Evolutionary conservation across 2,888 invertebrate species (phyloP).

Genomic region (Penaeus monodon): DNA sequence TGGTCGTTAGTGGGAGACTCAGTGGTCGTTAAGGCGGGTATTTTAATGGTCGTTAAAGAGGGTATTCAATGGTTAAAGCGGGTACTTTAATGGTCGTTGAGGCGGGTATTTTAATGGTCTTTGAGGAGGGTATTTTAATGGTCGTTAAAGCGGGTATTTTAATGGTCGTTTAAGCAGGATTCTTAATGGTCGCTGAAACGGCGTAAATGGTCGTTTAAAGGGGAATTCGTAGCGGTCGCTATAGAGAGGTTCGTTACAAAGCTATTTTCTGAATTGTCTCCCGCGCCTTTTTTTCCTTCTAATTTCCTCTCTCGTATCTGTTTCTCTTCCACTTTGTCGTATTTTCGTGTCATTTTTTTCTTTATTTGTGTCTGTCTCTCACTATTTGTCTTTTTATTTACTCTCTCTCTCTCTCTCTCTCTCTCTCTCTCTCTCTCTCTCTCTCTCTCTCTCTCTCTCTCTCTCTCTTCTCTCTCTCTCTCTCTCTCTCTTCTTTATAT

Average conservation of each 20-base stretch:
- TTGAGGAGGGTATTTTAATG: no score
- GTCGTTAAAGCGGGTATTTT: no score
- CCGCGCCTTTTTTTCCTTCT: neutral
- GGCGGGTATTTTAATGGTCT: no score
- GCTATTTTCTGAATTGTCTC: neutral
- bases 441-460: conserved; percentile 6
- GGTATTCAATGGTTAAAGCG: no score
- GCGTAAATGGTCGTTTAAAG: no score
- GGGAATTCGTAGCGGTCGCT: neutral
- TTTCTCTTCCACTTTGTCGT: neutral
- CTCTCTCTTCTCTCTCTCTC: conserved; percentile 23
- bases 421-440: conserved; percentile 16
- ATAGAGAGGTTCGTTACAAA: no score
- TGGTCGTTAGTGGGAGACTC: no score
- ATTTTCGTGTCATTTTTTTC: neutral
- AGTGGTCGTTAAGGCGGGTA: no score
- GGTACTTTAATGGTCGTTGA: no score
- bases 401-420: conserved; percentile 23
- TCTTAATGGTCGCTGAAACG: no score
- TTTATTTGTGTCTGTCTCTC: neutral
- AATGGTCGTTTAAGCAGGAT: no score
- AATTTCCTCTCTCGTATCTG: neutral
- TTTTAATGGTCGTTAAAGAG: no score
- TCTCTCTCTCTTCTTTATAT: neutral
- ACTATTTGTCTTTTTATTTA: neutral